Evolutionary conservation across 2,888 invertebrate species (phyloP).

Genomic region (Caenorhabditis sinica): DNA sequence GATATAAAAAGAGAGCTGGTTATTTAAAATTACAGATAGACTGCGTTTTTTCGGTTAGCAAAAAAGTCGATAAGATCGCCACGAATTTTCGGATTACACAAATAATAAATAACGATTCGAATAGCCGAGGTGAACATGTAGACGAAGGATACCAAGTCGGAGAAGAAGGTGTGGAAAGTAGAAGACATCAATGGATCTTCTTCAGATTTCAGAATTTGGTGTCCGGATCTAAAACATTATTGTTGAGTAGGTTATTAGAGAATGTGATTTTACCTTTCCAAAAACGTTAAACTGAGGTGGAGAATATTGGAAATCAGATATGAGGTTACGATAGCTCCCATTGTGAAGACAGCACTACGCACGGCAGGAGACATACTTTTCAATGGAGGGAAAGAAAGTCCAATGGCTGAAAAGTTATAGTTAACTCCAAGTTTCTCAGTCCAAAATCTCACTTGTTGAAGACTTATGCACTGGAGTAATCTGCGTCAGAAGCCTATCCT

Average conservation of each 20-base stretch:
- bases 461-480: constrained; percentile 59
- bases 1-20: neutral
- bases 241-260: neutral
- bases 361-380: constrained; percentile 74
- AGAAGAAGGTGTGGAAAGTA: constrained; percentile 82
- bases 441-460: constrained; percentile 38
- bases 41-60: constrained; percentile 60
- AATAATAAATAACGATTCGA: constrained; percentile 82
- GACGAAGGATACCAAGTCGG: constrained; percentile 81
- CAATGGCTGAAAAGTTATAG: constrained; percentile 49
- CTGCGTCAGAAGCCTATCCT: constrained; percentile 53
- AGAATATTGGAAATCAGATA: constrained; percentile 82
- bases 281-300: constrained; percentile 79
- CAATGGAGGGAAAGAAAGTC: constrained; percentile 66
- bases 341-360: constrained; percentile 81
- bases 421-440: neutral
- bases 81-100: constrained; percentile 80
- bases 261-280: constrained; percentile 75
- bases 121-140: constrained; percentile 83
- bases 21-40: constrained; percentile 45
- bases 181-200: constrained; percentile 79
- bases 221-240: constrained; percentile 72
- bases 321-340: constrained; percentile 82
- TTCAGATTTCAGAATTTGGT: constrained; percentile 75
- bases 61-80: constrained; percentile 72